phyloP scores from a whole-genome alignment of 2,888 invertebrate species.

The Lissonota sp. region DNA sequence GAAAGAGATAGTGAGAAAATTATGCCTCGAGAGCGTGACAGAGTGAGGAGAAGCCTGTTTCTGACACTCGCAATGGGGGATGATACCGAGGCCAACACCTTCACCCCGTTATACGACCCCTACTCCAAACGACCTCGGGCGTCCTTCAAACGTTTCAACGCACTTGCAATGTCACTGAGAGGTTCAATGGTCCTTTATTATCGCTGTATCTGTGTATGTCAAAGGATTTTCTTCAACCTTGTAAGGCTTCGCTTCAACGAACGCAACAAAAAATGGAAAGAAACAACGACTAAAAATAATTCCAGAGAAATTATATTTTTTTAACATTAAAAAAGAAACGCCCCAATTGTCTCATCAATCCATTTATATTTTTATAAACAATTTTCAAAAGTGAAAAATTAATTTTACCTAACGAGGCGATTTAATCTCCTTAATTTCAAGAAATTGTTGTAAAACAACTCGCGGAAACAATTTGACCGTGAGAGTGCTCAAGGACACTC shows the following conservation, averaged over 20 bases:
- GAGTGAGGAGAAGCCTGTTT: slow-evolving; percentile 33
- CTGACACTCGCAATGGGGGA: neutral
- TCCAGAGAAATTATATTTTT: neutral
- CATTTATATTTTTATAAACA: too few species aligned
- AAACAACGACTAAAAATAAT: neutral
- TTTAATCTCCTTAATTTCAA: too few species aligned
- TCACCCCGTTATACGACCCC: slow-evolving; percentile 43
- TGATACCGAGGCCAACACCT: slow-evolving; percentile 56
- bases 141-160: slow-evolving; percentile 54
- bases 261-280: slow-evolving; percentile 2
- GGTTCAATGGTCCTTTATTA: slow-evolving; percentile 63
- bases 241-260: slow-evolving; percentile 14
- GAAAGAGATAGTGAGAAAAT: slow-evolving; percentile 8
- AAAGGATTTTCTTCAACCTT: slow-evolving; percentile 28
- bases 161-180: slow-evolving; percentile 54
- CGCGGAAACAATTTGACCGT: too few species aligned
- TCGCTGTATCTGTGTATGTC: slow-evolving; percentile 14
- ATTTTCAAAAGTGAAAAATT: too few species aligned
- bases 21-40: slow-evolving; percentile 5
- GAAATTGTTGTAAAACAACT: too few species aligned
- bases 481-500: too few species aligned
- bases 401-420: too few species aligned
- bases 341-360: too few species aligned
- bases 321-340: too few species aligned
- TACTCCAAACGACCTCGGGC: slow-evolving; percentile 32